Conservation (phyloP, 2,113 vertebrate genomes). For the Myotis lucifugus region DNA sequence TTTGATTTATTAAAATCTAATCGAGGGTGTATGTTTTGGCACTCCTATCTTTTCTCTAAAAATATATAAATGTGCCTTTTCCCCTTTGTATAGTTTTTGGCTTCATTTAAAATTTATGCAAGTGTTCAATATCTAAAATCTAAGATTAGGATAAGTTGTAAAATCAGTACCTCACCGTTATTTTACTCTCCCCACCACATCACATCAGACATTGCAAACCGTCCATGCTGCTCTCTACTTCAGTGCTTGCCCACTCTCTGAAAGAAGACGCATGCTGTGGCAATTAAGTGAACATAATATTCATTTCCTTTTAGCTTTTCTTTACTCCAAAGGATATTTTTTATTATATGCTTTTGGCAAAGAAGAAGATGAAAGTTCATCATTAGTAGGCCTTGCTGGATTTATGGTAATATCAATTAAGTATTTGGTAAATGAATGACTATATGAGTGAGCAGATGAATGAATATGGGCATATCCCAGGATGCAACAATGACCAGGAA, state of each 20-base stretch:
- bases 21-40: background rate
- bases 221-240: too few species aligned
- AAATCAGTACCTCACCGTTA: background rate
- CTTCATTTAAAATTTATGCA: background rate
- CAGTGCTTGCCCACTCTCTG: background rate
- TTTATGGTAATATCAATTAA: background rate
- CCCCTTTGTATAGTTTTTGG: background rate
- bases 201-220: background rate
- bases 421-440: background rate
- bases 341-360: background rate
- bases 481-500: background rate
- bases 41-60: slow-evolving; percentile 8
- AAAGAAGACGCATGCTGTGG: background rate
- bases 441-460: background rate
- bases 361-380: background rate
- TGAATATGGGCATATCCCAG: background rate
- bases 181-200: background rate
- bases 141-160: background rate
- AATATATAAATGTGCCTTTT: slow-evolving; percentile 37
- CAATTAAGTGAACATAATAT: background rate
- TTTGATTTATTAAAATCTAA: slow-evolving; percentile 57
- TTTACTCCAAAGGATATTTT: background rate
- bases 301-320: background rate
- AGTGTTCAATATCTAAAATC: background rate
- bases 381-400: background rate